These are phyloP conservation scores for Clarias pachynema DNA, from an alignment of 2,797 vertebrate species.

Conservation along the genomic window DNA sequence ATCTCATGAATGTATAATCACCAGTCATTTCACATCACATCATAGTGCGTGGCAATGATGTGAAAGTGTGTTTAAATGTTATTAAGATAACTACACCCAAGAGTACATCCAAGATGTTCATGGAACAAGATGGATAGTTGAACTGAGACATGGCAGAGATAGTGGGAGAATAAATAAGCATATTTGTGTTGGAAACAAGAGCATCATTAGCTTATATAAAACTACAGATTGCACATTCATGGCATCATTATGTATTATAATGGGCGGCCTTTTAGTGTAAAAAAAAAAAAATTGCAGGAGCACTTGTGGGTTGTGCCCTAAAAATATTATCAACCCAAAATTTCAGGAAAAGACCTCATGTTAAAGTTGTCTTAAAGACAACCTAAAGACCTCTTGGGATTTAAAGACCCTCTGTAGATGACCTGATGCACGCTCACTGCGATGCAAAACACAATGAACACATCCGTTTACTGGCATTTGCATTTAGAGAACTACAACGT, in stretches of 20 bases:
- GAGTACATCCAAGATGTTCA: neutral
- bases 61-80: neutral
- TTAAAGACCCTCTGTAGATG: neutral
- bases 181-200: neutral
- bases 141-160: neutral
- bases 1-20: neutral
- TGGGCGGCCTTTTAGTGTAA: too few species aligned
- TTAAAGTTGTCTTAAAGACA: too few species aligned
- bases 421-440: neutral
- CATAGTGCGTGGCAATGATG: neutral
- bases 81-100: slow-evolving; percentile 8
- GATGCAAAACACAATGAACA: neutral
- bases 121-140: neutral
- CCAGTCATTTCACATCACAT: neutral
- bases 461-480: neutral
- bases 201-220: neutral
- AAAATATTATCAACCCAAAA: too few species aligned
- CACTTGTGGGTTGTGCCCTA: neutral
- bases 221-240: neutral
- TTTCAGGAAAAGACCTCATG: too few species aligned
- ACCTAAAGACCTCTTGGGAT: too few species aligned
- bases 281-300: neutral
- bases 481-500: neutral
- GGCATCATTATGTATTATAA: neutral
- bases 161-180: neutral